Evolutionary conservation across 2,888 invertebrate species (phyloP).

Genomic region (Cephus sareptanus): DNA sequence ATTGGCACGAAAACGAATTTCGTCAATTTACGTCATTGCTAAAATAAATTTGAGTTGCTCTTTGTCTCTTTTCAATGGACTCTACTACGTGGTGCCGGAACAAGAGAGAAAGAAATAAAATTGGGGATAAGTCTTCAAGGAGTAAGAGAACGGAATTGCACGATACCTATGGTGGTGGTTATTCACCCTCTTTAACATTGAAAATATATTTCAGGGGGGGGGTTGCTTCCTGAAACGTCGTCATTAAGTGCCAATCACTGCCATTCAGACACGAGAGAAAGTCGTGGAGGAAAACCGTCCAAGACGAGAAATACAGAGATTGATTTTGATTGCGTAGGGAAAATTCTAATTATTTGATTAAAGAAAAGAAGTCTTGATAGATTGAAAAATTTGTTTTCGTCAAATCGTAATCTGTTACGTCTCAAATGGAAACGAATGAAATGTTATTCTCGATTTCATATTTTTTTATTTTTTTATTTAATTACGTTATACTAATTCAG

Average conservation of each 20-base stretch:
- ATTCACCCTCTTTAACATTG: not conserved
- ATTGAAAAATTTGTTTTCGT: not conserved
- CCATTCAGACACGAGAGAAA: slow-evolving; percentile 44
- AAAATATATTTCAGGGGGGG: slow-evolving; percentile 5
- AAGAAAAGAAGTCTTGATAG: not conserved
- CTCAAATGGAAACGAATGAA: not conserved
- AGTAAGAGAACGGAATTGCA: slow-evolving; percentile 23
- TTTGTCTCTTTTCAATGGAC: not conserved
- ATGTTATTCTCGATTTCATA: not conserved
- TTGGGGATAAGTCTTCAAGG: slow-evolving; percentile 36
- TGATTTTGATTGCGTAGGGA: slow-evolving; percentile 17
- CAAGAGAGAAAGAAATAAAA: slow-evolving; percentile 37
- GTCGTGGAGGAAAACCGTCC: slow-evolving; percentile 16
- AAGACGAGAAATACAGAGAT: not conserved
- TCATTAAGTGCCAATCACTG: slow-evolving; percentile 60
- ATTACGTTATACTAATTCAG: not conserved
- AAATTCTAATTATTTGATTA: slow-evolving; percentile 40
- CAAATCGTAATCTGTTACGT: not conserved
- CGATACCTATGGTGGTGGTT: slow-evolving; percentile 16
- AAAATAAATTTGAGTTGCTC: not conserved
- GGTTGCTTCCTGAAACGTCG: slow-evolving; percentile 41
- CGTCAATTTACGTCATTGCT: not conserved
- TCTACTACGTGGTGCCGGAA: slow-evolving; percentile 25
- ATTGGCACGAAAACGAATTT: not conserved
- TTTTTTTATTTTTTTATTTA: not conserved